Conservation (phyloP, 2,797 vertebrate species). For the Adrianichthys oophorus region DNA sequence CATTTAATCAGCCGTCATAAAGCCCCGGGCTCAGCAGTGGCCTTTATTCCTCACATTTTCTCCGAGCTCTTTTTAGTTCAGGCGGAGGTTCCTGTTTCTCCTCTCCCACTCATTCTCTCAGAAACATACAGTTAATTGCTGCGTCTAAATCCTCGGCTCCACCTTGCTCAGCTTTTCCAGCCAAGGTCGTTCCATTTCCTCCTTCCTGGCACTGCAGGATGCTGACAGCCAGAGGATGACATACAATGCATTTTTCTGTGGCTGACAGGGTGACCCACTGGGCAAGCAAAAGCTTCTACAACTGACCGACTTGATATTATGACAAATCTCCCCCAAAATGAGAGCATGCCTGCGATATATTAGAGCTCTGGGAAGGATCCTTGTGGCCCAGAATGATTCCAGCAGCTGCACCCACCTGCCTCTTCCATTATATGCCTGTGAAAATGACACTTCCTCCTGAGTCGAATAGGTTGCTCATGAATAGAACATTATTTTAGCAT, state of each 20-base stretch:
- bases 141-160: conserved; percentile 25
- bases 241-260: conserved; percentile 61
- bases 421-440: conserved; percentile 51
- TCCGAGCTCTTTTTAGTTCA: neutral
- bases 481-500: conserved; percentile 12
- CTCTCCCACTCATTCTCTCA: neutral
- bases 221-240: conserved; percentile 55
- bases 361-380: conserved; percentile 68
- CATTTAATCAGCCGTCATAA: conserved; percentile 5
- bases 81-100: neutral
- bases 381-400: conserved; percentile 64
- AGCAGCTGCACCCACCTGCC: conserved; percentile 56
- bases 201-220: conserved; percentile 40
- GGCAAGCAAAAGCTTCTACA: conserved; percentile 67
- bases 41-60: neutral
- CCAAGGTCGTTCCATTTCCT: conserved; percentile 41
- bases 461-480: conserved; percentile 18
- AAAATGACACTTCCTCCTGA: conserved; percentile 38
- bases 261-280: conserved; percentile 75
- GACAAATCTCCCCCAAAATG: conserved; percentile 80
- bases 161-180: conserved; percentile 40
- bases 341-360: conserved; percentile 74
- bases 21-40: conserved; percentile 3
- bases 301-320: conserved; percentile 73
- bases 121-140: conserved; percentile 6